Evolutionary conservation across 2,113 vertebrate genomes (phyloP), one percentile per base, ranked within the genome.

Genomic region (Poeciliopsis retropinna): DNA sequence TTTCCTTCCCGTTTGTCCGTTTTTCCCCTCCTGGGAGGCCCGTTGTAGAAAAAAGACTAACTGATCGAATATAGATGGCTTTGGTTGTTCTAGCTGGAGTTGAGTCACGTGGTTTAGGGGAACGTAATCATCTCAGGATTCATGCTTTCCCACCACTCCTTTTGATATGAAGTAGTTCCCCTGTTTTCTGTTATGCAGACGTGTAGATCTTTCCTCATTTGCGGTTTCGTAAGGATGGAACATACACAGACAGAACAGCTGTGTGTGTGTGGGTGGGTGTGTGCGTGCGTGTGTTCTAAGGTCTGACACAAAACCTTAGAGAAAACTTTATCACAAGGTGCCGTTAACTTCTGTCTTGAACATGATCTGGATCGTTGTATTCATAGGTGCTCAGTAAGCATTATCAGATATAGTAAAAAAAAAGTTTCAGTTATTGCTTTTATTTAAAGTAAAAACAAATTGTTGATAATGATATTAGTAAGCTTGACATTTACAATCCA

Each of bases 221-320:
- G 31, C 11, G 65, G 37, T 30, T 75, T n/a, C 12, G 3, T 29
- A 27, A 25, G 65, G 60, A 19, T 15, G 25, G 25, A 14, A n/a
- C 70, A 22, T 51, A 65, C 41, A 11, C 25, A 13, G 37, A 64
- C 65, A 80, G 25, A 67, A 67, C 27, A 64, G n/a, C 37, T 63
- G 32, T 22, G 37, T 28, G 28, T 39, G 25, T 34, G 34, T 34
- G 34, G 1, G 32, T 34, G 32, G 8, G 7, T 34, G 32, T 1
- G 32, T 5, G 32, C 32, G 32, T 34, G 5, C 5, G 32, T 34
- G 27, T 47, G 22, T 60, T 69, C 12, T 75, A 29, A 17, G 32
- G 57, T 25, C 34, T 41, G 32, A 41, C 64, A 37, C 9, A 17
- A 3, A 39, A 51, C 3, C 29, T 37, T 28, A 9, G 6, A 70